Base-by-base conservation (phyloP, 2,888 invertebrate species). In the Megastigmus dorsalis region DNA sequence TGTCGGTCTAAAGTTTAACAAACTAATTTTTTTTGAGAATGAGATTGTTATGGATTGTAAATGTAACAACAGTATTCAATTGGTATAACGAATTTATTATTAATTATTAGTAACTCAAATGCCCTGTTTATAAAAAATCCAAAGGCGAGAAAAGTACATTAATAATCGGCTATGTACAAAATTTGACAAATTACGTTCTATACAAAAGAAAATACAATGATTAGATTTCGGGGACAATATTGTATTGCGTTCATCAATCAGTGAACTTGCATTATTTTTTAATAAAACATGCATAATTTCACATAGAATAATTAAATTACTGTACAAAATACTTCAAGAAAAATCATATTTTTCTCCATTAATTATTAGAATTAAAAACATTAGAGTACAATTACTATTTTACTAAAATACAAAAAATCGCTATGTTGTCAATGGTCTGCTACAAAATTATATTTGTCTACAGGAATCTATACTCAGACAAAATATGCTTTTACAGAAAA, bases 1-100 rank as follows among this genome's bases (percentile, higher is more conserved):
- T n/a, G n/a, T n/a, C n/a, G n/a, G n/a, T n/a, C n/a, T n/a, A n/a
- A n/a, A n/a, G n/a, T n/a, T n/a, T n/a, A n/a, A n/a, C n/a, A n/a
- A n/a, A n/a, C n/a, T n/a, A n/a, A n/a, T n/a, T n/a, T n/a, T n/a
- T n/a, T n/a, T n/a, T n/a, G n/a, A n/a, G n/a, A n/a, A n/a, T n/a
- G n/a, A n/a, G n/a, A n/a, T n/a, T n/a, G n/a, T n/a, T n/a, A n/a
- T n/a, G n/a, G n/a, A n/a, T n/a, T n/a, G n/a, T n/a, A n/a, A n/a
- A n/a, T n/a, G 18, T 48, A 26, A 20, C 15, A 38, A 23, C 20
- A 41, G n/a, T n/a, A 0, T 55, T n/a, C 33, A 26, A 67, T 52
- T 63, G 28, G 20, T 48, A 48, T 54, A 71, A 55, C 55, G 54
- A 63, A 71, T 63, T 71, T 63, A 71, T 63, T 71, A 63, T 63